Evolutionary conservation across 2,888 invertebrate genomes (phyloP).

Genomic region (Brenthis hecate): DNA sequence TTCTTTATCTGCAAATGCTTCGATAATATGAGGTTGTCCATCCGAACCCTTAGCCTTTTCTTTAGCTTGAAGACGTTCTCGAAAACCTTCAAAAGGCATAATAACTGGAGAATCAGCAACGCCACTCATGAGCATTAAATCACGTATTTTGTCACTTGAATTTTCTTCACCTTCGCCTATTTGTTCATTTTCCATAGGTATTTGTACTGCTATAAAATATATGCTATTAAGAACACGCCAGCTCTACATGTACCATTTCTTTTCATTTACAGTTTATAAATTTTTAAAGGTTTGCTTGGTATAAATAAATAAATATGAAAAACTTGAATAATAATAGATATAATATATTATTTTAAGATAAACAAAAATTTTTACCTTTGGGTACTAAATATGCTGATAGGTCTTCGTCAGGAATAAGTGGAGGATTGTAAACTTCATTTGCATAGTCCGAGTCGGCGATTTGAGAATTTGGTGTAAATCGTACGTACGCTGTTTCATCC

Average conservation of each 20-base stretch:
- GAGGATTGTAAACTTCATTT: constrained; percentile 91
- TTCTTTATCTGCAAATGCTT: constrained; percentile 57
- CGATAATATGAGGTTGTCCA: constrained; percentile 45
- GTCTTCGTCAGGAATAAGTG: constrained; percentile 78
- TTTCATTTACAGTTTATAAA: not conserved
- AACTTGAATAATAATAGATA: not conserved
- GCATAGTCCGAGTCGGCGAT: constrained; percentile 86
- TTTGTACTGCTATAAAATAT: constrained; percentile 24
- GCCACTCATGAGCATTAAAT: constrained; percentile 63
- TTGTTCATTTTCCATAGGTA: constrained; percentile 44
- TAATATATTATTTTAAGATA: constrained; percentile 3
- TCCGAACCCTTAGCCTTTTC: constrained; percentile 49
- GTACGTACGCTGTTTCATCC: constrained; percentile 89
- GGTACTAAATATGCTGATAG: constrained; percentile 55
- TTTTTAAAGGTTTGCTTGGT: not conserved
- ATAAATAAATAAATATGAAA: not conserved
- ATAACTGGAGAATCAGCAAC: constrained; percentile 65
- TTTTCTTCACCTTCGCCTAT: constrained; percentile 51
- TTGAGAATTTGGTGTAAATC: constrained; percentile 87
- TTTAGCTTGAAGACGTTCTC: constrained; percentile 70
- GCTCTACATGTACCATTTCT: not conserved
- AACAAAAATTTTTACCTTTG: constrained; percentile 52
- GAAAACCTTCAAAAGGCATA: constrained; percentile 71
- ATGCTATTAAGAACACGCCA: too few species aligned
- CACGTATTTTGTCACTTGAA: constrained; percentile 69